A percentile compares a stretch with the other conserved stretches of the same genome.
Evolutionary conservation across 2,888 invertebrate species (phyloP).

Genomic region (Lithophane semibrunnea): DNA sequence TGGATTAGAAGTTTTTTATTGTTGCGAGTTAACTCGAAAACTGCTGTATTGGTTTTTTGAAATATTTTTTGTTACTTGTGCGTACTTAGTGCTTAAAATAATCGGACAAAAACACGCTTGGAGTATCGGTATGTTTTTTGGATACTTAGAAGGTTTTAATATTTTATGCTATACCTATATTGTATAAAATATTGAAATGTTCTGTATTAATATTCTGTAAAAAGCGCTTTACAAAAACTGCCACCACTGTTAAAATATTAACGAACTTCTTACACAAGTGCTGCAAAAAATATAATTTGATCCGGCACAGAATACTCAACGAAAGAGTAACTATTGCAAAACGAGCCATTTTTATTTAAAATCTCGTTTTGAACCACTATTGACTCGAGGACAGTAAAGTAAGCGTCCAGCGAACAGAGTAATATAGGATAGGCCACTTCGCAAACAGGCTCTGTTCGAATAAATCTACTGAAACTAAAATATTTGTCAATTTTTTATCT

Average conservation of each 20-base stretch:
- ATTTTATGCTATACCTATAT: neutral
- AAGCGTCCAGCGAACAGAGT: conserved; percentile 59
- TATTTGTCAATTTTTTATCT: conserved; percentile 45
- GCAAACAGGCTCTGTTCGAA: conserved; percentile 69
- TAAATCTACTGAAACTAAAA: conserved; percentile 69
- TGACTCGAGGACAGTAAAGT: conserved; percentile 58
- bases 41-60: neutral
- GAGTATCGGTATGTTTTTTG: neutral
- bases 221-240: neutral
- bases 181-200: neutral
- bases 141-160: neutral
- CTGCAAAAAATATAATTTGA: conserved; percentile 38
- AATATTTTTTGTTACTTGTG: neutral
- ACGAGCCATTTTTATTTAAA: conserved; percentile 64
- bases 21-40: neutral
- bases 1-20: conserved; percentile 34
- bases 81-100: neutral
- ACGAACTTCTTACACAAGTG: neutral
- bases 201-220: neutral
- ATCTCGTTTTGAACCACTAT: conserved; percentile 55
- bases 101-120: neutral
- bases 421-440: conserved; percentile 70
- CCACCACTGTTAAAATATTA: conserved; percentile 8
- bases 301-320: conserved; percentile 32
- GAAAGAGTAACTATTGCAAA: conserved; percentile 43